Evolutionary conservation across 1,140 invertebrate genomes (phyloP).

Genomic region (Sipha flava): DNA sequence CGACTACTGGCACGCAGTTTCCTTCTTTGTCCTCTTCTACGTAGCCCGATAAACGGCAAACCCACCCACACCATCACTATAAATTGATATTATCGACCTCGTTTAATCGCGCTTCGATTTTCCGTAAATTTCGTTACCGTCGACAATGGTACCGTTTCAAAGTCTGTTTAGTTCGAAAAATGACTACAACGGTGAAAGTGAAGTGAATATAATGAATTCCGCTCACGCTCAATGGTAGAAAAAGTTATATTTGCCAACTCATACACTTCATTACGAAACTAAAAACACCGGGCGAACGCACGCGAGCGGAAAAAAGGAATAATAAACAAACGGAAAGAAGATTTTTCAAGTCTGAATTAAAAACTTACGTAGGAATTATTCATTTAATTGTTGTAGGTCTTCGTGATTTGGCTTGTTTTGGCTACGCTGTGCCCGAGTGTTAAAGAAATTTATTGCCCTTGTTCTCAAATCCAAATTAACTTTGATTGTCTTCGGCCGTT

Average conservation of each 20-base stretch:
- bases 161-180: background rate
- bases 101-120: background rate
- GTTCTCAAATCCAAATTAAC: background rate
- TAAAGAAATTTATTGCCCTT: background rate
- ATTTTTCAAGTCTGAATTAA: background rate
- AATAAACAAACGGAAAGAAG: no score
- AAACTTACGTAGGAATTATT: background rate
- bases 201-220: slow-evolving; percentile 4
- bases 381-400: background rate
- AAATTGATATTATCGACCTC: background rate
- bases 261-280: slow-evolving; percentile 15
- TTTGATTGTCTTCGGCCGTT: background rate
- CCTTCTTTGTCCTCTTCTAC: no score
- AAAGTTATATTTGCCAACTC: slow-evolving; percentile 10
- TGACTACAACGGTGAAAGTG: background rate
- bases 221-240: background rate
- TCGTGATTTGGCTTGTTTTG: background rate
- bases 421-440: background rate
- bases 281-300: background rate
- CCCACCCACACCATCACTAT: no score
- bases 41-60: no score
- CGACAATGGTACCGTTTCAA: background rate
- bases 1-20: no score
- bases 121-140: background rate
- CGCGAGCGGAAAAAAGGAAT: background rate